Conservation (phyloP, 1,140 invertebrate genomes). For the Trigoniulus corallinus region DNA sequence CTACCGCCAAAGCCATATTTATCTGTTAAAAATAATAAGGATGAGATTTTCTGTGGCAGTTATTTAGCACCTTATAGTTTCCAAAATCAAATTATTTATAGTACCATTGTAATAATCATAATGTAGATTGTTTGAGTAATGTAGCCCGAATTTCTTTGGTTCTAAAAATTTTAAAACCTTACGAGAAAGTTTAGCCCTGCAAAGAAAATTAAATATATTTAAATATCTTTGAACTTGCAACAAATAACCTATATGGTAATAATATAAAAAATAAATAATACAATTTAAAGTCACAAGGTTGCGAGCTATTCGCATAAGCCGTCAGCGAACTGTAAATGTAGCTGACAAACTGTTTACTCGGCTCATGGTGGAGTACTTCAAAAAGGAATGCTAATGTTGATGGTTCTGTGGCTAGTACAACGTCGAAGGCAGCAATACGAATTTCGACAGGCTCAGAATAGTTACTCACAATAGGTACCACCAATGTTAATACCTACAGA, state of each 20-base stretch:
- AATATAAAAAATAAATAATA: neutral
- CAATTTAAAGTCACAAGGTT: constrained; percentile 3
- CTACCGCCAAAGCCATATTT: constrained; percentile 14
- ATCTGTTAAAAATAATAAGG: constrained; percentile 9
- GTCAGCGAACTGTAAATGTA: constrained; percentile 2
- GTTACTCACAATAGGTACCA: constrained; percentile 14
- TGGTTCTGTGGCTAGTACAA: constrained; percentile 7
- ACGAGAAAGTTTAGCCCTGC: too few species aligned
- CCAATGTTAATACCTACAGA: constrained; percentile 9
- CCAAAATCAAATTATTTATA: too few species aligned
- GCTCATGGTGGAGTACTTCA: neutral
- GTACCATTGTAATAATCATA: too few species aligned
- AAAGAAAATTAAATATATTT: too few species aligned
- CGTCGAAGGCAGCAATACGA: constrained; percentile 14
- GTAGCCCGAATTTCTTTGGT: neutral
- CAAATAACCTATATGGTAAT: too few species aligned
- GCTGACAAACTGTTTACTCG: neutral
- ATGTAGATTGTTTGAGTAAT: neutral
- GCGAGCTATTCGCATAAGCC: constrained; percentile 3
- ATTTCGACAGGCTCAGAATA: constrained; percentile 11
- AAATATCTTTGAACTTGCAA: too few species aligned
- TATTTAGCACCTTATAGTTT: too few species aligned
- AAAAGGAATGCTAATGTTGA: neutral
- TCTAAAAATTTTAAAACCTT: neutral
- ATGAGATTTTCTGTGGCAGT: too few species aligned